Conservation (phyloP, 1,140 invertebrate genomes). For the Patella vulgata region DNA sequence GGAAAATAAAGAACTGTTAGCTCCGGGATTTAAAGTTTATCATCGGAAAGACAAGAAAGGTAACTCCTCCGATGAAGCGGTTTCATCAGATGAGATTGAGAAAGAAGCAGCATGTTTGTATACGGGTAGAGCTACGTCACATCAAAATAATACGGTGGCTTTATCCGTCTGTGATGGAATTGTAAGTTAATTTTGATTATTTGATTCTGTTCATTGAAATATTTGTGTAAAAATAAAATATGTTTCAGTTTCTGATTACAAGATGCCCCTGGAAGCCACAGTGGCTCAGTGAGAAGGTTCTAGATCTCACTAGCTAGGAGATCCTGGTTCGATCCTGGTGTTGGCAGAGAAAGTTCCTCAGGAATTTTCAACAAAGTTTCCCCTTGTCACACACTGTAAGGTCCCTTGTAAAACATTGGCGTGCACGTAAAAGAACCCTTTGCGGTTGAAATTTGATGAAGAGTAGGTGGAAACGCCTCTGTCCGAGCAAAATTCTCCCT, state of each 20-base stretch:
- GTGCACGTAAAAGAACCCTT: too few species aligned
- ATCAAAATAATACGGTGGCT: conserved; percentile 25
- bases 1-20: conserved; percentile 37
- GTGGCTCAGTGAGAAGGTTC: neutral
- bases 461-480: too few species aligned
- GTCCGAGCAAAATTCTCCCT: too few species aligned
- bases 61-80: conserved; percentile 2
- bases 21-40: conserved; percentile 46
- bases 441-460: too few species aligned
- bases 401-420: too few species aligned
- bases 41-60: conserved; percentile 16
- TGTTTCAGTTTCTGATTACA: neutral
- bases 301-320: neutral
- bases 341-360: too few species aligned
- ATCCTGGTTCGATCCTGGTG: too few species aligned
- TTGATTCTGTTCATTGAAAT: too few species aligned
- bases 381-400: too few species aligned
- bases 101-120: conserved; percentile 25
- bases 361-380: too few species aligned
- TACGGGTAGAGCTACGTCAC: conserved; percentile 25
- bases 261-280: neutral
- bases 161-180: conserved; percentile 39
- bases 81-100: conserved; percentile 12
- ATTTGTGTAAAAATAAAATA: neutral
- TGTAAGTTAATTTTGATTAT: conserved; percentile 38